Evolutionary conservation across 2,888 invertebrate genomes (phyloP).

Genomic region (Alitta virens): DNA sequence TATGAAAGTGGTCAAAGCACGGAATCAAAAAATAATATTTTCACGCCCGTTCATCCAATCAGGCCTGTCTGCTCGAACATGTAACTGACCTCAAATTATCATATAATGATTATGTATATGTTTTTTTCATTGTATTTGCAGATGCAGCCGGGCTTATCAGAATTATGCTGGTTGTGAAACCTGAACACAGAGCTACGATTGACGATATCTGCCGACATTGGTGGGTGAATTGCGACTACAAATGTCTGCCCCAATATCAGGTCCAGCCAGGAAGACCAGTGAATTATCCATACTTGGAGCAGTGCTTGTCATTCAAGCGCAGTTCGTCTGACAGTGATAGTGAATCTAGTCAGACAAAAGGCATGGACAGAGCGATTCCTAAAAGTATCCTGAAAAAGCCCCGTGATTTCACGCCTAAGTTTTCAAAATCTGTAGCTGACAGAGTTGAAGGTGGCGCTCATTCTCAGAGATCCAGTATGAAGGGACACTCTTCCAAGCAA

Average conservation of each 20-base stretch:
- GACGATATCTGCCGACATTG: conserved; percentile 92
- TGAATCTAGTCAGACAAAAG: conserved; percentile 1
- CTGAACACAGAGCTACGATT: conserved; percentile 84
- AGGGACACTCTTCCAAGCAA: not conserved
- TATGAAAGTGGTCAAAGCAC: too few relatives aligned
- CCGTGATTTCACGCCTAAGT: conserved; percentile 1
- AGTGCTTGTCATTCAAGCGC: conserved; percentile 3
- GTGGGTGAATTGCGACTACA: conserved; percentile 79
- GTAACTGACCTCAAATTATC: too few relatives aligned
- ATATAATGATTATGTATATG: not conserved
- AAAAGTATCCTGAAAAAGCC: conserved; percentile 26
- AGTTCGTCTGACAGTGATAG: conserved; percentile 19
- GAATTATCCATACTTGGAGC: conserved; percentile 9
- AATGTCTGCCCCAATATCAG: conserved; percentile 36
- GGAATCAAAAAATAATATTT: too few relatives aligned
- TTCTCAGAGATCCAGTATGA: not conserved
- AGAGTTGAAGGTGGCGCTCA: not conserved
- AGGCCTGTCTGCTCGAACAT: too few relatives aligned
- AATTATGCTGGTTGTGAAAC: conserved; percentile 91
- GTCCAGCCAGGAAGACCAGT: conserved; percentile 11
- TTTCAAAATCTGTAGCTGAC: not conserved
- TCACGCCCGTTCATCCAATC: too few relatives aligned
- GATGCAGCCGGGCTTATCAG: conserved; percentile 91
- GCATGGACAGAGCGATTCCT: not conserved
- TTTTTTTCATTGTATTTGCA: conserved; percentile 60